Conservation (phyloP, 2,888 invertebrate species). For the Troides helena region DNA sequence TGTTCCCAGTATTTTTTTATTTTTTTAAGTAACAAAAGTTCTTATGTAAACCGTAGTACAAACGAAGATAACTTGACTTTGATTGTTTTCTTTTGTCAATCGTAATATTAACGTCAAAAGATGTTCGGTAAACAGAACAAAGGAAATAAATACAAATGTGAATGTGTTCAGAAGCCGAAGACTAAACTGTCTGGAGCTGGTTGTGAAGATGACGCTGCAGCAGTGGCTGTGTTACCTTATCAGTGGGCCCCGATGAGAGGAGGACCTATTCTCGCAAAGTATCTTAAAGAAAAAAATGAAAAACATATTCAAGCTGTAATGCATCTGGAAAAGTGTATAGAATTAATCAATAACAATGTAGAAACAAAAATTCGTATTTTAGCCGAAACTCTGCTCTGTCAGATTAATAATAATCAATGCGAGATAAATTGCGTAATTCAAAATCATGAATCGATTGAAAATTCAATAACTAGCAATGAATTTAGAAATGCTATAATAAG, state of each 20-base stretch:
- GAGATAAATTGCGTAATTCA: slow-evolving; percentile 51
- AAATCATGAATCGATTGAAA: slow-evolving; percentile 31
- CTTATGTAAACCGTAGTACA: too few species aligned
- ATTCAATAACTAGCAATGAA: slow-evolving; percentile 34
- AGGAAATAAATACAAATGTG: slow-evolving; percentile 6
- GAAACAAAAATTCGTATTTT: slow-evolving; percentile 51
- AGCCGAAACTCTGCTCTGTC: slow-evolving; percentile 48
- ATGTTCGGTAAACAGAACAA: slow-evolving; percentile 15
- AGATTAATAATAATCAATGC: slow-evolving; percentile 52
- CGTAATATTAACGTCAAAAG: neutral
- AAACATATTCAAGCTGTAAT: slow-evolving; percentile 45
- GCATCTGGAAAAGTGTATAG: slow-evolving; percentile 43
- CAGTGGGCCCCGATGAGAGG: slow-evolving; percentile 55
- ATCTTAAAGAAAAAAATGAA: slow-evolving; percentile 52
- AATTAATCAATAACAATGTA: slow-evolving; percentile 47
- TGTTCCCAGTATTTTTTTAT: too few species aligned
- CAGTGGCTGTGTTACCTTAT: slow-evolving; percentile 58
- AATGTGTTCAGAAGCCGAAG: slow-evolving; percentile 27
- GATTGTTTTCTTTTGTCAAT: neutral
- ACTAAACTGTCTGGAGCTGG: slow-evolving; percentile 41
- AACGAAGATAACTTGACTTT: too few species aligned
- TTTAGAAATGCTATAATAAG: slow-evolving; percentile 45
- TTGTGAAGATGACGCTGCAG: slow-evolving; percentile 55
- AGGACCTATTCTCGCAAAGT: slow-evolving; percentile 55
- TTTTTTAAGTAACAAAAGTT: too few species aligned